Base-by-base conservation (phyloP, 2,888 invertebrate genomes). In the Melangyna quadrimaculata region DNA sequence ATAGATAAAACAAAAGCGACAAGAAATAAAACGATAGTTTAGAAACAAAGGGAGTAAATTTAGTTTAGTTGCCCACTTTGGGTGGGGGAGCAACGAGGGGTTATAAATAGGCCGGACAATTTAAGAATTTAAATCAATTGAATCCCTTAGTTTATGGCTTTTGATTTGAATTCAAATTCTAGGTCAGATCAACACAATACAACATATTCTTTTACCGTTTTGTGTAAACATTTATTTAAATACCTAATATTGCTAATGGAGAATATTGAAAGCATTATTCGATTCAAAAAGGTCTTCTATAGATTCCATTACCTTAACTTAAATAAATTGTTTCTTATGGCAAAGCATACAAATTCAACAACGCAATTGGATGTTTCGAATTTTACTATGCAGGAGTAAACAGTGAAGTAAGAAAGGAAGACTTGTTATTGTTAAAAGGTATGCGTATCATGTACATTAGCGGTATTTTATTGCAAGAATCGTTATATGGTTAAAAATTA, bases 1-100 rank as follows among this genome's bases (percentile, higher is more conserved):
- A 19, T 9, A 10, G n/a, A 45, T 8, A 14, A 1, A 6, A 24
- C 24, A 17, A 29, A 12, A 19, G 37, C 24, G 24, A 24, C 12
- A 8, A 27, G 19, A 32, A 19, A 55, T 10, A 48, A 37, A 40
- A 61, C 27, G 10, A 40, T 55, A 35, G 51, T 37, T 48, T 17
- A 40, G 59, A 57, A 83, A 65, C 70, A 71, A 59, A 69, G 53
- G 51, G 79, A 75, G 70, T 65, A 40, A 48, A 57, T 69, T 73
- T 70, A 74, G 63, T 69, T 69, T 17, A 35, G 5, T 27, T 27
- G n/a, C n/a, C n/a, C 6, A 17, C 17, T 57, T 57, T 22, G 35
- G 43, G n/a, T 17, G 14, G 14, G 0, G 7, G 40, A 1, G 14
- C 14, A 51, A 51, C 12, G 22, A 14, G 8, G 22, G 7, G 29